Base-by-base conservation (phyloP, 1,140 invertebrate species). In the Asobara japonica region DNA sequence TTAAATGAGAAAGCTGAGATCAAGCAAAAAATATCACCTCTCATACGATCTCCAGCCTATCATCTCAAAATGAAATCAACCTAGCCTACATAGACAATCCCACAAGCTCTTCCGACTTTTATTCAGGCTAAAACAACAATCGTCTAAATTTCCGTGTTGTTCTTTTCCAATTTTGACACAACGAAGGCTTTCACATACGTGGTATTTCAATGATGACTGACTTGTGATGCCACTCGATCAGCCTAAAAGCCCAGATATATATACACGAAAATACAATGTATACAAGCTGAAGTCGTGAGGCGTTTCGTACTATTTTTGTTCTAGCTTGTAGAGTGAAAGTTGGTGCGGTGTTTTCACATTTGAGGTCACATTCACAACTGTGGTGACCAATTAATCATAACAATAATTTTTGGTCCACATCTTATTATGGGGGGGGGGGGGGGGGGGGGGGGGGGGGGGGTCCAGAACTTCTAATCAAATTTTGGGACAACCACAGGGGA, bases 221-320 rank as follows among this genome's bases (percentile, higher is more conserved):
- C 48, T 31, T 27, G 45, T 56, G 27, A 3, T 18, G 45, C 48
- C 41, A 69, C 48, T 69, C 41, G 66, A 69, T 48, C 30, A 29
- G 66, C 45, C 66, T 69, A 69, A 69, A 69, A 69, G 66, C 66
- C 45, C 29, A 29, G 66, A 56, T 69, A 69, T 30, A 62, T 30
- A 64, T 10, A 30, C 36, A 18, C 29, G 16, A 31, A 11, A 29
- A 62, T 29, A 62, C n/a, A 62, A 31, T 16, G 60, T 30, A 62
- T 62, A 62, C 51, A 62, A 31, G n/a, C 30, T 13, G n/a, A 62
- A 16, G 8, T 10, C 10, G 29, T 62, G 27, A 16, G 60, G 31
- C 8, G 51, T 56, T 56, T 56, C 11, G 51, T 56, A 56, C 20
- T 56, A 56, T 56, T 56, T 27, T 56, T 13, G 51, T 56, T 56